These are phyloP conservation scores for Medauroidea extradentata DNA, from an alignment of 1,140 invertebrate genomes.

Conservation along the genomic window DNA sequence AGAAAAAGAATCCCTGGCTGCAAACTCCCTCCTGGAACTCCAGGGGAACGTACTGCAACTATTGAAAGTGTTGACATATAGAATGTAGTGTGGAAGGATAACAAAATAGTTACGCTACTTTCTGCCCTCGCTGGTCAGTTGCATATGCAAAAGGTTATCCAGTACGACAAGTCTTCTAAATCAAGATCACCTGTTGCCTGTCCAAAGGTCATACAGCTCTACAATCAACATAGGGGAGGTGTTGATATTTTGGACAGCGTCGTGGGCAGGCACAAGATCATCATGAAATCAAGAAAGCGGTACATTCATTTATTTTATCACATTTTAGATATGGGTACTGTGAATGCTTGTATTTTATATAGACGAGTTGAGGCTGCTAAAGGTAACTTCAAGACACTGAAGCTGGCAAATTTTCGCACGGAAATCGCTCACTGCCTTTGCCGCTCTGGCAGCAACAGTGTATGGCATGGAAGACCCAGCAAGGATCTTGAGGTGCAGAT, in stretches of 20 bases:
- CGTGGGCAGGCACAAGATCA: conserved; percentile 34
- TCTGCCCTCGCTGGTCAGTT: not conserved
- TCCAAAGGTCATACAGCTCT: not conserved
- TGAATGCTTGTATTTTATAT: conserved; percentile 19
- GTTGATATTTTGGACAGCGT: conserved; percentile 33
- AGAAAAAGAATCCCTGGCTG: conserved; percentile 23
- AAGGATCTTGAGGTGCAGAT: not conserved
- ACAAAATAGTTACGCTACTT: not conserved
- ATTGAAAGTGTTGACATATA: conserved; percentile 1
- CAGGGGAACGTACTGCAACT: not conserved
- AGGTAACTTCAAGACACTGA: not conserved
- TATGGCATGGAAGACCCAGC: not conserved
- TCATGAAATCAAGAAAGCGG: conserved; percentile 19
- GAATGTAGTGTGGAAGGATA: conserved; percentile 7
- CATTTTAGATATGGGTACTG: conserved; percentile 23
- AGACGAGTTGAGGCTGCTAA: not conserved
- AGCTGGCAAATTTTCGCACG: not conserved
- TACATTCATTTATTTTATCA: conserved; percentile 30
- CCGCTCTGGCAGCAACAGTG: not conserved
- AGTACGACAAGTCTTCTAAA: not conserved
- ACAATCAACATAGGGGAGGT: conserved; percentile 27
- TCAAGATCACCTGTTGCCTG: not conserved
- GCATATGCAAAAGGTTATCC: not conserved
- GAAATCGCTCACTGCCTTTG: not conserved
- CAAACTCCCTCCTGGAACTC: not conserved